phyloP scores from a whole-genome alignment of 2,888 invertebrate genomes.

The Cynaeus angustus region DNA sequence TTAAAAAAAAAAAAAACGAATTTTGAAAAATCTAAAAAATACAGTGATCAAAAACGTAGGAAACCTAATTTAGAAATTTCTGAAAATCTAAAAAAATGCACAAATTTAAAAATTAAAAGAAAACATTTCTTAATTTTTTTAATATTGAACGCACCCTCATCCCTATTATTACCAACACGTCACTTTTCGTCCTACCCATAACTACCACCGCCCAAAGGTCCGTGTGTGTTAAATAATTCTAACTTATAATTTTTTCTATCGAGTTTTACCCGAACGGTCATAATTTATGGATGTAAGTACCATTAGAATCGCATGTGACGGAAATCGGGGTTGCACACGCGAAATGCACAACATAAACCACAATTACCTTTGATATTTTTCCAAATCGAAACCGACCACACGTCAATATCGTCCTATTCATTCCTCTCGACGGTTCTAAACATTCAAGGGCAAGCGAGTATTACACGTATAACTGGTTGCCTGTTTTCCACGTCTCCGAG shows the following conservation, averaged over 20 bases:
- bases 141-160: neutral
- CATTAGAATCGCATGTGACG: constrained; percentile 34
- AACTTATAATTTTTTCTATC: constrained; percentile 21
- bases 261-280: constrained; percentile 2
- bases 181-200: neutral
- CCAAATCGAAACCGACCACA: constrained; percentile 1
- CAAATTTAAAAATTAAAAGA: too few species aligned
- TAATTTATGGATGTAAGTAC: constrained; percentile 16
- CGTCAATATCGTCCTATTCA: constrained; percentile 6
- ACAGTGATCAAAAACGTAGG: too few species aligned
- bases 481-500: neutral
- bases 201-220: constrained; percentile 20
- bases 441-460: neutral
- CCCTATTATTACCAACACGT: neutral
- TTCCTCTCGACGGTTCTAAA: neutral
- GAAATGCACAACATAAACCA: constrained; percentile 29
- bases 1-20: too few species aligned
- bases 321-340: constrained; percentile 33
- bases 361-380: constrained; percentile 24
- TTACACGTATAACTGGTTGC: constrained; percentile 8
- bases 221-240: constrained; percentile 15
- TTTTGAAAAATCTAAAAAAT: too few species aligned
- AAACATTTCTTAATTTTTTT: too few species aligned
- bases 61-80: too few species aligned
- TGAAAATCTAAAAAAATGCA: too few species aligned